Evolutionary conservation across 2,888 invertebrate species (phyloP).

Genomic region (Copidosoma aretas): DNA sequence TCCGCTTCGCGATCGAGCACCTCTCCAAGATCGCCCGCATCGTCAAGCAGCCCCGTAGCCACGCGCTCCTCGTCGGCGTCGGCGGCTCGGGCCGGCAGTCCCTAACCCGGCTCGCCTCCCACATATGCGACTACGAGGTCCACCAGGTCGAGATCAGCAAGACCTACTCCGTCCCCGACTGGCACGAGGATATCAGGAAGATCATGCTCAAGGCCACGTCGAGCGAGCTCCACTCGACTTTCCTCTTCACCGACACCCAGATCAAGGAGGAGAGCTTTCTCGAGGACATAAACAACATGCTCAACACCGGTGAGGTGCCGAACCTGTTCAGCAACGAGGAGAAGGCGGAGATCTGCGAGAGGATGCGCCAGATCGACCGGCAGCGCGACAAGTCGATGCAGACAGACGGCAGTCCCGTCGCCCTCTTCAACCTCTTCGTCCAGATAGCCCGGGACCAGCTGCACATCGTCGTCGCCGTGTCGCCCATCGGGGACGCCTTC

Average conservation of each 20-base stretch:
- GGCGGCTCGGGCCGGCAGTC: conserved; percentile 95
- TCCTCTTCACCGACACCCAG: conserved; percentile 90
- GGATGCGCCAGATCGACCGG: conserved; percentile 89
- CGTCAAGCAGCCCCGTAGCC: conserved; percentile 89
- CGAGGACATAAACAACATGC: conserved; percentile 90
- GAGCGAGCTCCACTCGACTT: conserved; percentile 86
- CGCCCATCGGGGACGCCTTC: conserved; percentile 86
- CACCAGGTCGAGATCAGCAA: conserved; percentile 89
- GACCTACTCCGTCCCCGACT: conserved; percentile 82
- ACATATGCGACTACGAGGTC: conserved; percentile 91
- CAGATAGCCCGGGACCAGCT: conserved; percentile 87
- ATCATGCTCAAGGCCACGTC: conserved; percentile 82
- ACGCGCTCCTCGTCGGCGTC: conserved; percentile 88
- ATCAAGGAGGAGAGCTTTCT: conserved; percentile 92
- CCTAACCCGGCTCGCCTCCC: conserved; percentile 86
- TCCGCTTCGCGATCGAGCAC: conserved; percentile 94
- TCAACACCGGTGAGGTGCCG: conserved; percentile 91
- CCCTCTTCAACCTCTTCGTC: conserved; percentile 90
- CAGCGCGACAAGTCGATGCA: conserved; percentile 84
- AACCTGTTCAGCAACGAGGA: conserved; percentile 87
- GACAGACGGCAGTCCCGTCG: conserved; percentile 91
- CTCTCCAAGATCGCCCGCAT: conserved; percentile 89
- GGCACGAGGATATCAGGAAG: conserved; percentile 89
- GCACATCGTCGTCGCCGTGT: conserved; percentile 89
- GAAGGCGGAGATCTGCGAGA: conserved; percentile 88